Base-by-base conservation (phyloP, 2,113 vertebrate genomes). In the Archilochus colubris region DNA sequence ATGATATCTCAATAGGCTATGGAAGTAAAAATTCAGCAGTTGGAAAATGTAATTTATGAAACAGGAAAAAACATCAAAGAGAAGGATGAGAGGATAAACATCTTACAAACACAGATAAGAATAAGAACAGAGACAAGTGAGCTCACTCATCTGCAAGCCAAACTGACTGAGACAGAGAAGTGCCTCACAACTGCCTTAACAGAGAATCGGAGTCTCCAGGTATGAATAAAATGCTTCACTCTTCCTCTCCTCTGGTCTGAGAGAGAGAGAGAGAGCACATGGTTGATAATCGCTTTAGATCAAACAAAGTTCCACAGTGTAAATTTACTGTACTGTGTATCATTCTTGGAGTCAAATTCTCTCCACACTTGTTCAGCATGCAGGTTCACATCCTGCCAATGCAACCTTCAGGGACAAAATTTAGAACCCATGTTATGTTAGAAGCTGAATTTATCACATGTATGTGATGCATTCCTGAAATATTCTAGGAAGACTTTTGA, bases 161-260 rank as follows among this genome's bases (percentile, higher is more conserved):
- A 97, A 50, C 89, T 98, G 13, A 92, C 95, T 33, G 98, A 99
- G 69, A 97, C 91, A 21, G 97, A 98, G 46, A 78, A 91, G 8
- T 16, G 57, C 8, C 97, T 99, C 73, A 96, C 92, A 75, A 95
- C 66, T 53, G 54, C 94, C 95, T 78, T 95, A 91, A 80, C 63
- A 61, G 93, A 94, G 64, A 96, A 96, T 10, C 87, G 94, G 84
- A 81, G 9, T 61, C 97, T 98, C 73, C 94, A 98, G 98, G 98
- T 98, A 96, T 30, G 59, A 70, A 14, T 30, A 67, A 87, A 93
- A 80, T 64, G 17, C 28, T 55, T 79, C 30, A 12, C 14, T 66
- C 10, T 44, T 58, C 15, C 62, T 51, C 4, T 53, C 6, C 9
- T 54, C 21, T 48, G 11, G 33, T 51, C 12, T 82, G 8, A 2